Base-by-base conservation (phyloP, 2,888 invertebrate genomes). In the Sphecodes monilicornis region DNA sequence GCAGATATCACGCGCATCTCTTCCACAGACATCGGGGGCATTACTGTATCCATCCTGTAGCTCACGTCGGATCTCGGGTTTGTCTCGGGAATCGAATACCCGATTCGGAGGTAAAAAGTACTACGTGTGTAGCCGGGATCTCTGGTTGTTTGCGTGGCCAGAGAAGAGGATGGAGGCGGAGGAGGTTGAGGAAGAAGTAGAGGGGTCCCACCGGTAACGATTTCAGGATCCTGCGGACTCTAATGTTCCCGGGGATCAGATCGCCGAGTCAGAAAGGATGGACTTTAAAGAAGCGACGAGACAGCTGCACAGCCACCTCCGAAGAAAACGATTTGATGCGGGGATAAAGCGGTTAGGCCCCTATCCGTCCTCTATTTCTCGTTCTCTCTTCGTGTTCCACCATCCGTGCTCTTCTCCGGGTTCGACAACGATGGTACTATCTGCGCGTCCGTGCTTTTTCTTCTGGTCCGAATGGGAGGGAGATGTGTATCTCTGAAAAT, bases 401-500 rank as follows among this genome's bases (percentile, higher is more conserved):
- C 60, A 60, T 60, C 60, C 60, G 39, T 36, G 36, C 18, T 66
- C n/a, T 74, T 76, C 76, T 43, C 54, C 6, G 36, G 77, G 26
- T 73, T 79, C 77, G 29, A 69, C 69, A 64, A 36, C 70, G 39
- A 46, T 79, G 29, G 73, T 81, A 73, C 78, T 78, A 29, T 77
- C 84, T 77, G 71, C 41, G n/a, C 22, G 50, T 50, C 50, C 50
- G 50, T 50, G 54, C 82, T 79, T 79, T 82, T 69, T 75, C 84
- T 71, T 82, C 39, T 68, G 71, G 46, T 46, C 46, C 54, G 75
- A 85, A 82, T 43, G 80, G 82, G 80, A 46, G 87, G 73, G 90
- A 91, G 92, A 92, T 92, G 92, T 88, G 90, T 93, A 93, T 93
- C 93, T 93, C 94, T 91, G 93, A 93, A 94, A 94, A 94, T 94